Evolutionary conservation across 35 echinoderm and acorn worm species (phyloP), one percentile per base, ranked within the genome.

Genomic region (Apostichopus japonicus): DNA sequence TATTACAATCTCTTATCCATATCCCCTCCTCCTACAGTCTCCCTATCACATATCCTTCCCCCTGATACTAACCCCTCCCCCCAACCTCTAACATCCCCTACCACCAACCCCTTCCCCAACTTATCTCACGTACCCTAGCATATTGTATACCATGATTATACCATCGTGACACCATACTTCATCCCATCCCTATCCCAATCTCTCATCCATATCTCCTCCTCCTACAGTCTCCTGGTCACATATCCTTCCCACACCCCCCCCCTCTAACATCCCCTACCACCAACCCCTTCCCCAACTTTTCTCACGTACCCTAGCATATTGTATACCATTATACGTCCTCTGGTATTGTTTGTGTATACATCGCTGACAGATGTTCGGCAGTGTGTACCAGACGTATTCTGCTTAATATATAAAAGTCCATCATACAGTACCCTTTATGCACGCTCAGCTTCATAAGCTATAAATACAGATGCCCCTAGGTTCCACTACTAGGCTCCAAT

Each of bases 401-500:
- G 3, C 33, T 44, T 3, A 44, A 44, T 44, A 44, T 44, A 44
- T 44, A 44, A 44, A 44, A 44, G 33, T 3, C 33, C 33, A 44
- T 33, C 27, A 33, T 44, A 4, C 33, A 44, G 33, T 44, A 44
- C 33, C 33, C 33, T 44, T 44, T 44, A 75, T 75, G 6, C 17
- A 75, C 17, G 21, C 22, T 75, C 71, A 19, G 21, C 22, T 75
- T 21, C 22, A 19, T 75, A 19, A 19, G 21, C 22, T 75, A 23
- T 23, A 75, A 75, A 75, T 75, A 75, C 71, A 75, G 71, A 75
- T 75, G 71, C 71, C 71, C 22, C 71, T 21, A 75, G 71, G 71
- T 19, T 21, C 11, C 71, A 75, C 71, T 19, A 75, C 6, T 23
- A 75, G 71, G 17, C 71, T 75, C 71, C 17, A 75, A 73, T n/a